Base-by-base conservation (phyloP, 1,140 invertebrate species). In the Bemisia tabaci region DNA sequence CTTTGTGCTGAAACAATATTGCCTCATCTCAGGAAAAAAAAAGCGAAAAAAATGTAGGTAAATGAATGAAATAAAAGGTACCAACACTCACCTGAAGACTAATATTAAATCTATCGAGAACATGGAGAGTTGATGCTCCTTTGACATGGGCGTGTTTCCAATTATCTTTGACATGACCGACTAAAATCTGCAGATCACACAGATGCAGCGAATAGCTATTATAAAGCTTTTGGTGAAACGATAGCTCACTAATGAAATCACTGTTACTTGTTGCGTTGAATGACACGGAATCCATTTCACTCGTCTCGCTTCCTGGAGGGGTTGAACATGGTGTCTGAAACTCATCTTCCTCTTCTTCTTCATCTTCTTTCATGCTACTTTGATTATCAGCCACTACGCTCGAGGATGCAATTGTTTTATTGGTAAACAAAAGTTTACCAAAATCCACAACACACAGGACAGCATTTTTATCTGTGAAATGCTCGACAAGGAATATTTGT, bases 251-350 rank as follows among this genome's bases (percentile, higher is more conserved):
- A 9, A 87, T 73, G 1, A 72, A 72, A 70, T 75, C 72, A 12
- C n/a, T 64, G 60, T 26, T 59, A 2, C 65, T n/a, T 27, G 26
- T 62, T 25, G 68, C 65, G 1, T 26, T 48, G 12, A 67, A 59
- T 21, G 64, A 48, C 12, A 64, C 12, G 1, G 60, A 21, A 12
- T 25, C 24, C 1, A 81, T 75, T 25, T 81, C 80, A 72, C 84
- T 87, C 60, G 82, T 84, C 71, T 87, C 82, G 72, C 87, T 89
- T 17, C 84, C 86, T n/a, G 89, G 90, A 9, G 94, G 94, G 21
- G 93, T 95, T 2, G 92, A 95, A 73, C 92, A 92, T 12, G 94
- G 94, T 2, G 94, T 97, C 75, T 92, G 84, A 76, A 92, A 97
- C 71, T 84, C 74, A 70, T 65, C 67, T 5, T 73, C 71, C 11